Base-by-base conservation (phyloP, 2,797 vertebrate genomes). In the Sebastes vulpes region DNA sequence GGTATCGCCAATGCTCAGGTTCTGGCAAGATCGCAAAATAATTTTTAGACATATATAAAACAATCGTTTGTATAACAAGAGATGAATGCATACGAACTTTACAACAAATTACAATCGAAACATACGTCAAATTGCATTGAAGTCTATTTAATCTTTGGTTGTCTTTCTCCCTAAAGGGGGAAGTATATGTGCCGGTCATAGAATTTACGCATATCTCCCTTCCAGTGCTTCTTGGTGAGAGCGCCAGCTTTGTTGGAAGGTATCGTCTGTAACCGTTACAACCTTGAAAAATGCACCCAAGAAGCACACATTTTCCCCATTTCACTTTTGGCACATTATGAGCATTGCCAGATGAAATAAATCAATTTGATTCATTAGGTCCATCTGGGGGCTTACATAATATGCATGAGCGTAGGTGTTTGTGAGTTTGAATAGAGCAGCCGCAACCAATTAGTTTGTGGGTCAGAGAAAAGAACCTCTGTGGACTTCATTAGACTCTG, bases 301-400 rank as follows among this genome's bases (percentile, higher is more conserved):
- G 53, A 78, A 80, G 77, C 50, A 82, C 83, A 86, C 59, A 69
- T 89, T 89, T 91, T 84, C 73, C 69, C 79, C 46, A 75, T 85
- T 90, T 84, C 42, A 79, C 61, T 68, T 84, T 84, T 93, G 89
- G 86, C 83, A 68, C 16, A 14, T 82, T 54, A 6, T 56, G 66
- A 65, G 42, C 54, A 65, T 84, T 65, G 78, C 85, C 75, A 73
- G 63, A 82, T 83, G 84, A 89, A 84, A 89, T 83, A 84, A 91
- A 93, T 92, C 80, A 85, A 53, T 86, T 91, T 72, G 67, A 89
- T 86, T 84, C 82, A 92, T 92, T 85, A 83, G 46, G 77, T 82
- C 89, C 90, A 92, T 91, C 85, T 94, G 86, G 78, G 77, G 26
- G 12, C 65, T 93, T 92, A 85, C 87, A 87, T 87, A 92, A 93